phyloP scores from a whole-genome alignment of 1,140 invertebrate species.

The Drosophila ogumai region DNA sequence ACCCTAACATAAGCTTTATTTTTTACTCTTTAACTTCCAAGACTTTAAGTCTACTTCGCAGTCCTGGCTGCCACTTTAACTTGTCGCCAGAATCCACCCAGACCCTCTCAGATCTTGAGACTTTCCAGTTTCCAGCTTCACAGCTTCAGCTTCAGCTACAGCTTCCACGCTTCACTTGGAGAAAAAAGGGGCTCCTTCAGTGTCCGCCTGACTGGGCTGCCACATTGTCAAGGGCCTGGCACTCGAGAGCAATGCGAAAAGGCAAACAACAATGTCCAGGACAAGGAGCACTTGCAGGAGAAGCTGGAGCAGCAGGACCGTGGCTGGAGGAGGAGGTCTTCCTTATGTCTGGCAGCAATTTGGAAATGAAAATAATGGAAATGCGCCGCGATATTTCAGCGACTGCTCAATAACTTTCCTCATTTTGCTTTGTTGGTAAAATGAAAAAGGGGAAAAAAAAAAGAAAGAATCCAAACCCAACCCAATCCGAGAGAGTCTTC shows the following conservation, averaged over 20 bases:
- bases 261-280: conserved; percentile 57
- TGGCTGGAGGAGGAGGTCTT: neutral
- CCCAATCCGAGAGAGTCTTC: neutral
- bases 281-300: conserved; percentile 7
- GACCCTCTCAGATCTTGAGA: conserved; percentile 21
- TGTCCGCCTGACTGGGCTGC: conserved; percentile 31
- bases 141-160: conserved; percentile 13
- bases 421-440: conserved; percentile 24
- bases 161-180: conserved; percentile 6
- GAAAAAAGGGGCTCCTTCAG: conserved; percentile 21
- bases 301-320: neutral
- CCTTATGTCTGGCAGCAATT: conserved; percentile 14
- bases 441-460: neutral
- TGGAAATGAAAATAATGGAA: conserved; percentile 33
- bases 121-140: conserved; percentile 48
- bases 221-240: conserved; percentile 40
- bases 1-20: neutral
- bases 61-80: neutral
- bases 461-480: neutral
- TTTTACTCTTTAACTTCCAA: neutral
- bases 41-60: neutral
- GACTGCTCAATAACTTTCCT: conserved; percentile 62
- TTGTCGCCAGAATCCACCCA: conserved; percentile 3
- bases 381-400: conserved; percentile 44
- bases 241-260: conserved; percentile 38